A percentile compares a stretch with the other conserved stretches of the same genome.
Evolutionary conservation across 2,888 invertebrate species (phyloP).

Genomic region (Schizaphis graminum): DNA sequence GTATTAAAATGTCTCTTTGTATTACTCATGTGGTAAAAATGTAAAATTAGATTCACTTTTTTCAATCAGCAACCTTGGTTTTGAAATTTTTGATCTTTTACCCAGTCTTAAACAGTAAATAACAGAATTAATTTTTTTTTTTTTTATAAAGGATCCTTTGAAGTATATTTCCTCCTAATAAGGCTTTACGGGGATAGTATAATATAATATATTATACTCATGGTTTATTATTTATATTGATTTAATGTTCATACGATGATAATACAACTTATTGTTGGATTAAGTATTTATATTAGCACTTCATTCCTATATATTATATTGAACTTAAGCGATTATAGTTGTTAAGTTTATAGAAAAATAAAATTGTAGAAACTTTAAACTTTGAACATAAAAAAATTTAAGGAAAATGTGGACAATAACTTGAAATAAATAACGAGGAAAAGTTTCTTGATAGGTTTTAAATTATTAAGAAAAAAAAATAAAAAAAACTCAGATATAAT

Average conservation of each 20-base stretch:
- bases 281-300: not conserved
- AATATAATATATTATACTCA: not conserved
- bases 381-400: not conserved
- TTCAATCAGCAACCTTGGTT: not conserved
- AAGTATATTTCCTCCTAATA: not conserved
- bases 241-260: not conserved
- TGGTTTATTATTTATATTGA: not conserved
- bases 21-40: not conserved
- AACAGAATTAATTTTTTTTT: not conserved
- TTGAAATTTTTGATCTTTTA: not conserved
- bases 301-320: not conserved
- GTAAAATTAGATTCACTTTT: not conserved
- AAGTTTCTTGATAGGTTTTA: not conserved
- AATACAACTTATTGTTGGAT: not conserved
- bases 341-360: not conserved
- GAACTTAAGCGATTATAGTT: not conserved
- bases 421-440: not conserved
- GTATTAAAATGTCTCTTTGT: not conserved
- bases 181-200: not conserved
- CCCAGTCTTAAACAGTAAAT: not conserved
- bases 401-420: not conserved
- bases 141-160: not conserved
- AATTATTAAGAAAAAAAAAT: not conserved
- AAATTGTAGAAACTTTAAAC: not conserved
- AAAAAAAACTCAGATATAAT: not conserved